Conservation (phyloP, 2,797 vertebrate genomes). For the Pristis pectinata region DNA sequence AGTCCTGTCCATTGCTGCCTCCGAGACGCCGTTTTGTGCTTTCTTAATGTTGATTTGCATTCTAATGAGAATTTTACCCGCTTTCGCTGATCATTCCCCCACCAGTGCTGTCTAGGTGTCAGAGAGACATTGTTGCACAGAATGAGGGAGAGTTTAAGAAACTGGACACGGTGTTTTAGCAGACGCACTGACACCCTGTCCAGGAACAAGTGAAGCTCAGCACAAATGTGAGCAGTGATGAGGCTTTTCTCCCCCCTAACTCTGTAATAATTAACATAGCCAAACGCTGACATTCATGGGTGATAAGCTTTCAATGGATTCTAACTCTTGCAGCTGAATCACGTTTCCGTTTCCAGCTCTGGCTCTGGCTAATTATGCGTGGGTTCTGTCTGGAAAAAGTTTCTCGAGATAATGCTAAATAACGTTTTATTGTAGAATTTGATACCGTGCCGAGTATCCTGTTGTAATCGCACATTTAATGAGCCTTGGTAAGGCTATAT, state of each 20-base stretch:
- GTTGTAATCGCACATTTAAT: conserved; percentile 30
- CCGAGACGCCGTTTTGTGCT: neutral
- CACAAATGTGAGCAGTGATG: neutral
- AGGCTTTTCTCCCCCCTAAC: neutral
- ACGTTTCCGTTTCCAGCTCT: neutral
- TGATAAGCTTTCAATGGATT: neutral
- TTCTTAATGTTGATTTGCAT: conserved; percentile 32
- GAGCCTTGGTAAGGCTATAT: neutral
- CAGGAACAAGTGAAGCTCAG: neutral
- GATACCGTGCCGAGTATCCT: neutral
- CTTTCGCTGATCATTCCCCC: neutral
- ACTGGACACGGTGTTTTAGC: neutral
- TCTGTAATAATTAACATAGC: neutral
- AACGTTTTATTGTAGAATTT: conserved; percentile 16
- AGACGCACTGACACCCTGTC: neutral
- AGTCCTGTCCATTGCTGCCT: neutral
- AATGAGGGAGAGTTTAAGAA: neutral
- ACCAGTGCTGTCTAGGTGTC: conserved; percentile 1
- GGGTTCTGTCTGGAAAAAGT: neutral
- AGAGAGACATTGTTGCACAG: neutral
- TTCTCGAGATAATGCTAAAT: conserved; percentile 12
- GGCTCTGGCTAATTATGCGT: neutral
- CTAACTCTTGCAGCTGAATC: neutral
- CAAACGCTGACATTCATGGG: neutral
- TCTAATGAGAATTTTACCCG: conserved; percentile 34